Base-by-base conservation (phyloP, 2,113 vertebrate genomes). In the Alces alces region DNA sequence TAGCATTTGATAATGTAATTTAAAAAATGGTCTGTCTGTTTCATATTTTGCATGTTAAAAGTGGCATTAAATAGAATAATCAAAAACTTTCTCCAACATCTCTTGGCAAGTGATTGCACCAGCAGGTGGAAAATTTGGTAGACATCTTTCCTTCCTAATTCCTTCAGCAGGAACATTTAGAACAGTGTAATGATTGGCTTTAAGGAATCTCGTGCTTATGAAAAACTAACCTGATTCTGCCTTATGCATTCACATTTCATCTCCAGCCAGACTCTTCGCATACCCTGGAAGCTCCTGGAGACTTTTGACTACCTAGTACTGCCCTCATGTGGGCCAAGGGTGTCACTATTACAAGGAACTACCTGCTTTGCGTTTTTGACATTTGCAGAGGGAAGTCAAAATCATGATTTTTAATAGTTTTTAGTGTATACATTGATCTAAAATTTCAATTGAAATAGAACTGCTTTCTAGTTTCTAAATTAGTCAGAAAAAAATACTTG, bases 201-300 rank as follows among this genome's bases (percentile, higher is more conserved):
- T 96, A 89, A 94, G 96, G 95, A 97, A 95, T 84, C 87, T 66
- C 78, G n/a, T 70, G 70, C 86, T 97, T 95, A 60, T 90, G 97
- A 97, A 98, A 98, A 96, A 84, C 97, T 97, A 95, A 80, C 83
- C 73, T 61, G 95, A 50, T 96, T 84, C 93, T 94, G 83, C 73
- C 70, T 96, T 87, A 83, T 95, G 93, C 50, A 45, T 96, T 97
- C 92, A 21, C 91, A 96, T 50, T 97, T 97, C 89, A 25, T 94
- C 89, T 93, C 78, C 79, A 82, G 82, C 43, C 33, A 82, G 96
- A 95, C 43, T 95, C 27, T 60, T 79, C 16, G 4, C 19, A 9
- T 3, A 79, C 47, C 27, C 93, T 36, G 93, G 76, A 89, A 97
- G 86, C 33, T 97, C 33, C 27, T 39, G 4, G 54, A 95, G 21